Evolutionary conservation across 1,140 invertebrate genomes (phyloP), one percentile per base, ranked within the genome.

Genomic region (Zaprionus ornatus): DNA sequence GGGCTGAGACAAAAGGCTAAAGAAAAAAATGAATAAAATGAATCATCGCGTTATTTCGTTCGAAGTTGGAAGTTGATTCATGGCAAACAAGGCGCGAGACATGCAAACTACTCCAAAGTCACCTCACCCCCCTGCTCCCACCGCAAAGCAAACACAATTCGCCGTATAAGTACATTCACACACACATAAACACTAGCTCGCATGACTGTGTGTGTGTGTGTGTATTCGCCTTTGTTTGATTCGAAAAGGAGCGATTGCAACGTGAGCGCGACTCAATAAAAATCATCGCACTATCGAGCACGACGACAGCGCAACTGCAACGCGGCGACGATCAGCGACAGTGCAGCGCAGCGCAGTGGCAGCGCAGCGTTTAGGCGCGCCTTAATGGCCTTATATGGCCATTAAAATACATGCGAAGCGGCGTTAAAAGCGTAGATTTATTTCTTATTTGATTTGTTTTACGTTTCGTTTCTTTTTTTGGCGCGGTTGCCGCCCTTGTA

Each of bases 61-160:
- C 56, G 67, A 84, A 88, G 81, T 83, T 88, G 80, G 71, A 80
- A 80, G 84, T 88, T 83, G 82, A 86, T 86, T 86, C 82, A 86
- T 68, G 79, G 82, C 76, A 63, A 86, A 86, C 82, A 79, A 59
- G 74, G 61, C 68, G 35, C 62, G 35, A 69, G 59, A 70, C 67
- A 75, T 71, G 73, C 67, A 71, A 75, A 71, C 67, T 60, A 60
- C 67, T 64, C 54, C 59, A 61, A 40, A 59, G 37, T 25, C 59
- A 17, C 37, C 37, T 27, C 56, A 60, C 42, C 63, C 21, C 23
- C 21, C 2, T 17, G 21, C 42, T 45, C 17, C 2, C 21, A 23
- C 32, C 19, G 17, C 17, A 69, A 59, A 65, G 27, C 48, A 54
- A 54, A 23, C 64, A 69, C 57, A 62, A 60, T 64, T 71, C 29